Conservation (phyloP, 2,113 vertebrate species). For the Scomber colias region DNA sequence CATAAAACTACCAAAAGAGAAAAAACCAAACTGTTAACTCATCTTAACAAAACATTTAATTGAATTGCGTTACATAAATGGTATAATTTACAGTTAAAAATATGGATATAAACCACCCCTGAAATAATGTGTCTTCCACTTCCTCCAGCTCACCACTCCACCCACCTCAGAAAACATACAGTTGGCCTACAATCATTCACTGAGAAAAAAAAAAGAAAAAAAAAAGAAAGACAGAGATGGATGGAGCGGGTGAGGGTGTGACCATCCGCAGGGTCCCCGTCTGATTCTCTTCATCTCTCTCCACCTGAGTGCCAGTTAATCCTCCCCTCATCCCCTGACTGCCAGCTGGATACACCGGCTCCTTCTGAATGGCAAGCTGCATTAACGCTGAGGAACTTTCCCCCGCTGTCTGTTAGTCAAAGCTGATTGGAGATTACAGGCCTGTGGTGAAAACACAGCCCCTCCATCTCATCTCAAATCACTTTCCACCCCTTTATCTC, state of each 20-base stretch:
- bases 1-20: background rate
- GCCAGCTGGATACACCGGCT: conserved; percentile 74
- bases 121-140: conserved; percentile 10
- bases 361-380: conserved; percentile 75
- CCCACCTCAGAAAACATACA: conserved; percentile 27
- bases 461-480: conserved; percentile 75
- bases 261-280: conserved; percentile 65
- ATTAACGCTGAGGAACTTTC: conserved; percentile 76
- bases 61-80: background rate
- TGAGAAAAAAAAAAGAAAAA: background rate
- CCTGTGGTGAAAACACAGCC: conserved; percentile 67
- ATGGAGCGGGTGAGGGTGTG: conserved; percentile 58
- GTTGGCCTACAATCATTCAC: conserved; percentile 25
- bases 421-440: conserved; percentile 84
- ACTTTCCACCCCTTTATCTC: conserved; percentile 49
- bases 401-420: conserved; percentile 78
- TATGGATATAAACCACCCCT: conserved; percentile 19
- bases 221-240: conserved; percentile 34
- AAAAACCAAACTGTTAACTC: conserved; percentile 1
- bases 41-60: background rate
- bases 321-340: conserved; percentile 76
- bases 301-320: conserved; percentile 84
- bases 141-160: conserved; percentile 8
- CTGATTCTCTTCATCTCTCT: conserved; percentile 78
- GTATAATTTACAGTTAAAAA: background rate